Evolutionary conservation across 92 coral and sea anemone species (phyloP).

Genomic region (Palythoa heliodiscus): DNA sequence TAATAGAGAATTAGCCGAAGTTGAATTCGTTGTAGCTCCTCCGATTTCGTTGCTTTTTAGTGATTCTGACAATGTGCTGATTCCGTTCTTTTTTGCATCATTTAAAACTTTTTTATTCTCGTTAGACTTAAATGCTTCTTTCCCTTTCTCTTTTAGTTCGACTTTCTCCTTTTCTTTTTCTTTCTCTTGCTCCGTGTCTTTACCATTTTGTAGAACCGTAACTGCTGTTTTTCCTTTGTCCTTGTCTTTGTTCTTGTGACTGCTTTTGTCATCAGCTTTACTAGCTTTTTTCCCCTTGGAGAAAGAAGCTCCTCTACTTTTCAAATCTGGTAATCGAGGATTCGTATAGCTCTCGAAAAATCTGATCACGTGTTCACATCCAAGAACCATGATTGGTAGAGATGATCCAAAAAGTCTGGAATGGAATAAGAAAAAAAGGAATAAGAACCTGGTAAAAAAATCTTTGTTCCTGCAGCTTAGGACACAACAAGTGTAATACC

Average conservation of each 20-base stretch:
- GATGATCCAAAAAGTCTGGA: constrained; percentile 69
- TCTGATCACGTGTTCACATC: constrained; percentile 81
- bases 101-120: background rate
- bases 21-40: background rate
- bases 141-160: background rate
- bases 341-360: constrained; percentile 67
- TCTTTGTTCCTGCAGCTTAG: too few species aligned
- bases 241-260: constrained; percentile 25
- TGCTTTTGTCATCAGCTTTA: constrained; percentile 30
- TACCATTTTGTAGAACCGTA: background rate
- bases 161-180: constrained; percentile 6
- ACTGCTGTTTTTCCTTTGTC: background rate
- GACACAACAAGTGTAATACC: too few species aligned
- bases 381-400: constrained; percentile 81
- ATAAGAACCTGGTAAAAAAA: background rate
- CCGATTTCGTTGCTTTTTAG: background rate
- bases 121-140: background rate
- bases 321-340: constrained; percentile 44
- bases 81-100: constrained; percentile 14
- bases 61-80: constrained; percentile 1
- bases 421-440: background rate
- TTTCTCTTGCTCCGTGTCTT: background rate
- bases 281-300: constrained; percentile 26
- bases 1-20: constrained; percentile 11
- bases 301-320: constrained; percentile 16